Base-by-base conservation (phyloP, 2,113 vertebrate genomes). In the Anser cygnoides region DNA sequence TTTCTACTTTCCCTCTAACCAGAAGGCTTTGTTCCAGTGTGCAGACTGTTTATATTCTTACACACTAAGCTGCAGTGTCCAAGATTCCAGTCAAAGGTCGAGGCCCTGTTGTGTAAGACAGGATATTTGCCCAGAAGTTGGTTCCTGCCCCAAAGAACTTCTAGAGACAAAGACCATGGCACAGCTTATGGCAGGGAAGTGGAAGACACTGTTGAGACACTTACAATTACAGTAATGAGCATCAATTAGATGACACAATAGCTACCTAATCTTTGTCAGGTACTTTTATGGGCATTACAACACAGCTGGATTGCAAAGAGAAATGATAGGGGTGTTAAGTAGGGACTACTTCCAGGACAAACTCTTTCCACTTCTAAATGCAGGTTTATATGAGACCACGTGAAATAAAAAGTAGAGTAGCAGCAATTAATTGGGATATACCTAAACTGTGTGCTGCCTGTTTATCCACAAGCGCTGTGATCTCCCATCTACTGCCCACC, bases 201-300 rank as follows among this genome's bases (percentile, higher is more conserved):
- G 71, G n/a, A 90, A 94, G 90, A 41, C 79, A 78, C 55, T 55
- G 54, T 4, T 92, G 85, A 63, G 71, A 75, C 75, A 77, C 49
- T 80, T 90, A 11, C 3, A 94, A 90, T 97, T 88, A 90, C 46
- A 33, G 29, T 78, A 89, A 79, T 74, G 73, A 91, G 72, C 85
- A 80, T 74, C 87, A 84, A 43, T 75, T 74, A 70, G 77, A 76
- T 92, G 87, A 92, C 78, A 90, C 33, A 49, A 49, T 35, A 90
- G 43, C 66, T 93, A 65, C 70, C 81, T 70, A 82, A 44, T 54
- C 52, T 80, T 57, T 89, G 83, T 75, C 35, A 78, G 12, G 39
- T 75, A 71, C 35, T 90, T 96, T 97, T 96, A 90, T 57, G 39
- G 79, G 73, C 57, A 77, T 94, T 91, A 71, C 61, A 94, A 63